Conservation (phyloP, 2,888 invertebrate species). For the Gisinianus flammeolus region DNA sequence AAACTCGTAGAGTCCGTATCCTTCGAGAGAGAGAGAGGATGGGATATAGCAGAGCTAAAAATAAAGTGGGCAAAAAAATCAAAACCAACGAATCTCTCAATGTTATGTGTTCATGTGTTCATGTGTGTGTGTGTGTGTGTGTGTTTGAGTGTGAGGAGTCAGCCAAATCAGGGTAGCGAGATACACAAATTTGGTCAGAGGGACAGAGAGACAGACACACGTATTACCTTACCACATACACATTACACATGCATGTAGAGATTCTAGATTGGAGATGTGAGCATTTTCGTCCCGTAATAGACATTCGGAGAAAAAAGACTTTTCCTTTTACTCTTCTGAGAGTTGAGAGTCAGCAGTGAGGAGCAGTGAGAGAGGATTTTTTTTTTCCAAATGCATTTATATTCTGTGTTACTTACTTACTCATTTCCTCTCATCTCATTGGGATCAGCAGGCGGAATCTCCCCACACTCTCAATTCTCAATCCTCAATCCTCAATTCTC, state of each 20-base stretch:
- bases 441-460: slow-evolving; percentile 21
- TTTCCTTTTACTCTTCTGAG: neutral
- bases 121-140: too few relatives aligned
- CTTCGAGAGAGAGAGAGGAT: slow-evolving; percentile 13
- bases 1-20: neutral
- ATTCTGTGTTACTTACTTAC: slow-evolving; percentile 32
- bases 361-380: too few relatives aligned
- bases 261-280: neutral
- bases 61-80: slow-evolving; percentile 41
- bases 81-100: slow-evolving; percentile 31
- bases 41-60: slow-evolving; percentile 43
- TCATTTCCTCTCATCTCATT: slow-evolving; percentile 35
- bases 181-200: slow-evolving; percentile 52
- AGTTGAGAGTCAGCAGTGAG: too few relatives aligned
- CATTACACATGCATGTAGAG: neutral
- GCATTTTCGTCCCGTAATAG: slow-evolving; percentile 35
- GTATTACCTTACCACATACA: slow-evolving; percentile 36
- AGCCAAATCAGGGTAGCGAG: slow-evolving; percentile 37
- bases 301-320: slow-evolving; percentile 6
- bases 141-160: slow-evolving; percentile 37
- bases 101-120: neutral
- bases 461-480: slow-evolving; percentile 18
- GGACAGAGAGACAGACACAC: slow-evolving; percentile 37
- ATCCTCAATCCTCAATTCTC: too few relatives aligned
- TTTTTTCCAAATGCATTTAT: slow-evolving; percentile 37